Evolutionary conservation across 2,113 vertebrate species (phyloP), one percentile per base, ranked within the genome.

Genomic region (Thymallus thymallus): DNA sequence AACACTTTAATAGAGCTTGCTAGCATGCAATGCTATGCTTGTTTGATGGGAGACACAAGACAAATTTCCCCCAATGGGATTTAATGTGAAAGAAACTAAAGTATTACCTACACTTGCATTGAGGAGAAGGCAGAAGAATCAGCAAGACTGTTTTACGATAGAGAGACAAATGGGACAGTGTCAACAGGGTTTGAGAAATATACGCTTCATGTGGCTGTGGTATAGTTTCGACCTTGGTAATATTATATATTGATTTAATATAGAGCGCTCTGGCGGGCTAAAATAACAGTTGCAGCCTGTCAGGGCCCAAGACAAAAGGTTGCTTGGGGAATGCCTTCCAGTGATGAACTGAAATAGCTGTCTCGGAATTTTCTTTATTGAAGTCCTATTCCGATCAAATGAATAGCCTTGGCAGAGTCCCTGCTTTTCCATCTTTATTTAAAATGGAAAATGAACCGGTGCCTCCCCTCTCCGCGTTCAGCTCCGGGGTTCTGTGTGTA

Each of bases 351-450:
- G 87, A 88, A 88, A 88, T 89, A 86, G 85, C 88, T 82, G 85
- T 87, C 72, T 32, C 87, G 79, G 84, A 89, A 87, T 91, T 85
- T 90, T 81, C 84, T 93, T 90, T 90, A 90, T 86, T 94, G 90
- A 88, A 90, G 87, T 88, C 93, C 85, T 85, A 84, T 88, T 90
- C 91, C 91, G 90, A 90, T 89, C 93, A 93, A 90, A 94, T 92
- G 91, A 76, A 94, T 91, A 92, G 86, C 82, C 89, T 86, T 94
- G 93, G 91, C 89, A 91, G 89, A 86, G 88, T 85, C 74, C 76
- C 87, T 66, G 84, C 88, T 91, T 88, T 92, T 94, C 91, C 89
- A 88, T 92, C 86, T 93, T 91, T 88, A 90, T 92, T 92, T 92
- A 85, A 93, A 95, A 92, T 91, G 84, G 90, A 94, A 94, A 93